phyloP scores from a whole-genome alignment of 1,140 invertebrate species.

The Ctenoplectra terminalis region DNA sequence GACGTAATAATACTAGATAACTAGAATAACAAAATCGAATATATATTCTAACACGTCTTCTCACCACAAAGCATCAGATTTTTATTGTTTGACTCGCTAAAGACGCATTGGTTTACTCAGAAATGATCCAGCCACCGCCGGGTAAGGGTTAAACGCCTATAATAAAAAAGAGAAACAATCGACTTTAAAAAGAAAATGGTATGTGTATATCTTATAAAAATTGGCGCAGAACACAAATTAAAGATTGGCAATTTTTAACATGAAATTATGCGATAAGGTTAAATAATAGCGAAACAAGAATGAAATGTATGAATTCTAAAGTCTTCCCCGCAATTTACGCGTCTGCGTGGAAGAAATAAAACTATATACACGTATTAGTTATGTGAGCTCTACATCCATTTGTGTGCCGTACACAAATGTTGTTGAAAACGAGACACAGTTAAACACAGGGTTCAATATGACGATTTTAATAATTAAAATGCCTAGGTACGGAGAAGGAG shows the following conservation, averaged over 20 bases:
- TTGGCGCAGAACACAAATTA: not conserved
- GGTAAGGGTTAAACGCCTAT: too few species aligned
- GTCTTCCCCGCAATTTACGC: constrained; percentile 57
- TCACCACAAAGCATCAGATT: too few species aligned
- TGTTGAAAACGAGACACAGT: constrained; percentile 53
- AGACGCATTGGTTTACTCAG: too few species aligned
- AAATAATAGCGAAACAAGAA: constrained; percentile 21
- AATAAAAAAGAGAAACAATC: not conserved
- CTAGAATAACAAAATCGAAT: too few species aligned
- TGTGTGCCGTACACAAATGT: constrained; percentile 72
- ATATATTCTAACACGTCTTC: too few species aligned
- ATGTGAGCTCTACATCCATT: constrained; percentile 65
- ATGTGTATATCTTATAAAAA: constrained; percentile 22
- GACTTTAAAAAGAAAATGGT: not conserved
- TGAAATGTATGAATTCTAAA: constrained; percentile 47
- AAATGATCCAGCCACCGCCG: too few species aligned
- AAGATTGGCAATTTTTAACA: constrained; percentile 38
- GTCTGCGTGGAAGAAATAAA: constrained; percentile 42
- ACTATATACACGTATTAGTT: constrained; percentile 46
- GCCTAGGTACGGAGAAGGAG: constrained; percentile 73
- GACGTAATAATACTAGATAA: too few species aligned
- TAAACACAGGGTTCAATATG: constrained; percentile 71
- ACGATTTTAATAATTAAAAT: constrained; percentile 71
- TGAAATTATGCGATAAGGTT: constrained; percentile 34
- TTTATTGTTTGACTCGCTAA: too few species aligned